A percentile compares a stretch with the other conserved stretches of the same genome.
Evolutionary conservation across 2,797 vertebrate species (phyloP).

Genomic region (Thripadectes ignobilis): DNA sequence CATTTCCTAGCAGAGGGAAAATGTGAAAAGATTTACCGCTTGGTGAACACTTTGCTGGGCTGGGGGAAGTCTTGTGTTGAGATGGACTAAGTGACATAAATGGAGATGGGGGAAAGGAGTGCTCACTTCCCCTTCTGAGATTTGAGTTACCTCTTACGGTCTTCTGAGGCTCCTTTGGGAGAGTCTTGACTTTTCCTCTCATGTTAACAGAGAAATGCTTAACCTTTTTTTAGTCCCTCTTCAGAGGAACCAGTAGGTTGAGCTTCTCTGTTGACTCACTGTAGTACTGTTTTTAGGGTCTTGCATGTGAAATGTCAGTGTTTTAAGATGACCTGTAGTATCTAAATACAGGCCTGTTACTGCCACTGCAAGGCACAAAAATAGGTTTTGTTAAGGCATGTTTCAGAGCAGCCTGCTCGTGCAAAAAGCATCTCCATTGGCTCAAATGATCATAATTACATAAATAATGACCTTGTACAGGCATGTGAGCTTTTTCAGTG

Average conservation of each 20-base stretch:
- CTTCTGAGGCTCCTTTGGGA: neutral
- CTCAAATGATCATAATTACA: neutral
- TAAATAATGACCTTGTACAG: neutral
- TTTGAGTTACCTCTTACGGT: neutral
- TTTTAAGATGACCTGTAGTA: neutral
- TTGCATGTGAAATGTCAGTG: neutral
- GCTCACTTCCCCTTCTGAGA: neutral
- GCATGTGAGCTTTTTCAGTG: neutral
- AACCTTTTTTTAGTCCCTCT: neutral
- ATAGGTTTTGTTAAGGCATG: neutral
- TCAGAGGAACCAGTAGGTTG: neutral
- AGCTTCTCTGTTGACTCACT: neutral
- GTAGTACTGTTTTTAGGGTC: neutral
- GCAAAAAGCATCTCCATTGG: neutral
- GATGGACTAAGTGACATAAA: neutral
- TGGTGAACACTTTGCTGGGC: neutral
- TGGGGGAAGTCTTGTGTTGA: fast-evolving
- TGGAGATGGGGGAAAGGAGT: neutral
- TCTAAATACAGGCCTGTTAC: neutral
- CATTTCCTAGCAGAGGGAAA: neutral
- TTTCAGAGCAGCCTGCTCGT: neutral
- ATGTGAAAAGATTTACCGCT: neutral
- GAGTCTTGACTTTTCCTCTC: neutral
- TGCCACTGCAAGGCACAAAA: slow-evolving; percentile 2
- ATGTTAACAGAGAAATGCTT: neutral